phyloP scores from a whole-genome alignment of 2,797 vertebrate species.

The Loris lydekkerianus region DNA sequence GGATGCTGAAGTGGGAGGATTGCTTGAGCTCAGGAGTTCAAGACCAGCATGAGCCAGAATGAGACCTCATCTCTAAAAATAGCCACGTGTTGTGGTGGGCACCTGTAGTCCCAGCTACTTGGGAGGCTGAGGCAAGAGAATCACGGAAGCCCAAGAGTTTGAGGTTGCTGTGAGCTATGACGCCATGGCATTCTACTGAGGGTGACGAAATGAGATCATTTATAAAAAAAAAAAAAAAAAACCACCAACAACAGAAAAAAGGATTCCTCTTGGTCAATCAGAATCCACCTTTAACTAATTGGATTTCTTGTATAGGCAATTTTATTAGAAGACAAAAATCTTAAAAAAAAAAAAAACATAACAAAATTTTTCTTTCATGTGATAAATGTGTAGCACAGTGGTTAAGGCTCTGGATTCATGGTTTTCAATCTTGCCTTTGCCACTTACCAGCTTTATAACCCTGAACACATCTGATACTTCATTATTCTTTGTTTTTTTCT shows the following conservation, averaged over 20 bases:
- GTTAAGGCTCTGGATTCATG: background rate
- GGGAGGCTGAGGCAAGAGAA: too few species aligned
- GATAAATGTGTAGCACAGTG: background rate
- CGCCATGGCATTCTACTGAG: too few species aligned
- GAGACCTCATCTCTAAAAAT: too few species aligned
- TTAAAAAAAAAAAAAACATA: background rate
- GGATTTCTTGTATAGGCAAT: background rate
- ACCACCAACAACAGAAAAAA: background rate
- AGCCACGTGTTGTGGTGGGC: too few species aligned
- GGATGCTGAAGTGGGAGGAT: too few species aligned
- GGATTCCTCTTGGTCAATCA: background rate
- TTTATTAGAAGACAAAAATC: slow-evolving; percentile 1
- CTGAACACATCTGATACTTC: background rate
- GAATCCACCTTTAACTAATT: background rate
- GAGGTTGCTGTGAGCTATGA: too few species aligned
- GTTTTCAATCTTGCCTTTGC: background rate
- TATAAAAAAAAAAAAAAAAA: too few species aligned
- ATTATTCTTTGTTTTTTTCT: slow-evolving; percentile 58
- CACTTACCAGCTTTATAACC: slow-evolving; percentile 36
- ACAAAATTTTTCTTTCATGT: background rate
- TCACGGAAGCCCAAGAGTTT: too few species aligned
- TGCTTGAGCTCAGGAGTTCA: too few species aligned
- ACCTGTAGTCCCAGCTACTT: too few species aligned
- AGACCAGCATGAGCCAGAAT: too few species aligned
- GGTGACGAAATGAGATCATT: too few species aligned